Percentiles rank a stretch among this genome's conserved stretches.
Conservation (phyloP, 1,140 invertebrate species). For the Drosophila trapezifrons region DNA sequence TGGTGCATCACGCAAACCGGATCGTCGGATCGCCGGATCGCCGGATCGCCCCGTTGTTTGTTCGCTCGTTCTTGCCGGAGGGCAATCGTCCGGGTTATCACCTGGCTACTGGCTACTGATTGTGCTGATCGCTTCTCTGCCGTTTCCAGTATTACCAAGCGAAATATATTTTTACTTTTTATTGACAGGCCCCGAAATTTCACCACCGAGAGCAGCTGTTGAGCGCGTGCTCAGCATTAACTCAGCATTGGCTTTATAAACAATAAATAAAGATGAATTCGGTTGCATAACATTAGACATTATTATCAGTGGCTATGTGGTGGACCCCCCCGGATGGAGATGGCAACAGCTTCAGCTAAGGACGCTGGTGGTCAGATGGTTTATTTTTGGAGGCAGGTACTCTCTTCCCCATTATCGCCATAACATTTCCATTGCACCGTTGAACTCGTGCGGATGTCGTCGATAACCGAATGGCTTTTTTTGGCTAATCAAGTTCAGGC, state of each 20-base stretch:
- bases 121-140: conserved; percentile 8
- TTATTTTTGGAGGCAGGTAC: conserved; percentile 17
- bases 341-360: conserved; percentile 3
- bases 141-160: conserved; percentile 12
- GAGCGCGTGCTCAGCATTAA: conserved; percentile 49
- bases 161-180: conserved; percentile 18
- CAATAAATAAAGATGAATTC: not conserved
- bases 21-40: conserved; percentile 44
- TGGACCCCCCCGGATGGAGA: conserved; percentile 17
- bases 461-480: conserved; percentile 2
- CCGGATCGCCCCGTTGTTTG: conserved; percentile 47
- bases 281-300: conserved; percentile 38
- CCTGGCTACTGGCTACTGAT: conserved; percentile 21
- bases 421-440: conserved; percentile 12
- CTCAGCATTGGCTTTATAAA: conserved; percentile 6
- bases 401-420: not conserved
- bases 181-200: conserved; percentile 35
- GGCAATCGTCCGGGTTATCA: conserved; percentile 60
- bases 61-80: conserved; percentile 38
- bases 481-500: conserved; percentile 7
- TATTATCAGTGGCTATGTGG: conserved; percentile 20
- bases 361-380: conserved; percentile 17
- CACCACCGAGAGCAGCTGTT: conserved; percentile 30
- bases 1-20: conserved; percentile 52
- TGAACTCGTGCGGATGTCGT: conserved; percentile 19